Evolutionary conservation across 2,113 vertebrate species (phyloP).

Genomic region (Pseudopipra pipra): DNA sequence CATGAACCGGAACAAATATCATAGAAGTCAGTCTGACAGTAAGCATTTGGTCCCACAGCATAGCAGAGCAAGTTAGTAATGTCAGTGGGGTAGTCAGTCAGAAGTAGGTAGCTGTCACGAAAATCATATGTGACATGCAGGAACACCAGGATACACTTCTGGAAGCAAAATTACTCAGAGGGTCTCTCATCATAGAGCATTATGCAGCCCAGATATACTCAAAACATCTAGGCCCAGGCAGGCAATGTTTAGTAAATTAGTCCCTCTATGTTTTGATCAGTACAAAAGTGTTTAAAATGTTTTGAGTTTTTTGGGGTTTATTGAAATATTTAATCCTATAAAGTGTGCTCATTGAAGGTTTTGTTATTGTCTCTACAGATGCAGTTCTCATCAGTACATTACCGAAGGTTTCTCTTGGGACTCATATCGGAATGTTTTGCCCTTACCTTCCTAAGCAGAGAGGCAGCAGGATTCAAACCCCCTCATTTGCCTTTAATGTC

Average conservation of each 20-base stretch:
- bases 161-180: neutral
- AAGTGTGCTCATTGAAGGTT: neutral
- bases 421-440: neutral
- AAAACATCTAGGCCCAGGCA: neutral
- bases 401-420: neutral
- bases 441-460: neutral
- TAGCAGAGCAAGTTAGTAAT: neutral
- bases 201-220: neutral
- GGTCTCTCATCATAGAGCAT: neutral
- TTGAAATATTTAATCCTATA: neutral
- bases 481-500: neutral
- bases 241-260: neutral
- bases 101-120: neutral
- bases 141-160: neutral
- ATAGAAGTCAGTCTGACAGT: neutral
- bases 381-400: neutral
- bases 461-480: neutral
- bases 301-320: neutral
- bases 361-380: neutral
- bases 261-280: neutral
- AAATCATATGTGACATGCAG: neutral
- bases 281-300: neutral
- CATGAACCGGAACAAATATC: neutral
- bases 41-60: neutral
- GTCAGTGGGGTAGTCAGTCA: neutral